These are phyloP conservation scores for Theodoxus fluviatilis DNA, from an alignment of 2,888 invertebrate species.

Conservation along the genomic window DNA sequence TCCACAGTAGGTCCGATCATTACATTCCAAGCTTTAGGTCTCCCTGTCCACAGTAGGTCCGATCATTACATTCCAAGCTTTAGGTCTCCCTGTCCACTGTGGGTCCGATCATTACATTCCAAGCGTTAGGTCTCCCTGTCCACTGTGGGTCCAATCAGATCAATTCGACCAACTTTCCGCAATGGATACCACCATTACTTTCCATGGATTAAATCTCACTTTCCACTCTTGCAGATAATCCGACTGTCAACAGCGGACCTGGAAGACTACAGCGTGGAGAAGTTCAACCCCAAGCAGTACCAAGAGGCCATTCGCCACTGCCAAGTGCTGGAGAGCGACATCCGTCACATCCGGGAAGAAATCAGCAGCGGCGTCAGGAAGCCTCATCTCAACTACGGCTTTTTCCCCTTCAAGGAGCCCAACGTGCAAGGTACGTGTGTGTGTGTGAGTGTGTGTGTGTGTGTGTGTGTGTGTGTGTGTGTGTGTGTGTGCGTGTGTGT, in stretches of 20 bases:
- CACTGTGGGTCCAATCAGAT: no score
- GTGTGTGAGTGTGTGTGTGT: not conserved
- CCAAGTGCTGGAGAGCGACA: slow-evolving; percentile 31
- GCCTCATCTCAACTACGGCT: slow-evolving; percentile 39
- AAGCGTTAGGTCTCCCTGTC: no score
- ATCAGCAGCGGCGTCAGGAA: slow-evolving; percentile 30
- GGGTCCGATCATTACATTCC: no score
- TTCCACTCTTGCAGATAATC: slow-evolving; percentile 30
- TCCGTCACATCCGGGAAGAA: slow-evolving; percentile 30
- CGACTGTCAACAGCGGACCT: slow-evolving; percentile 38
- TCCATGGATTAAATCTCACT: not conserved
- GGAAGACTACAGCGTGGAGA: slow-evolving; percentile 28
- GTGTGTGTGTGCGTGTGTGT: not conserved
- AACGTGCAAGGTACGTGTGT: not conserved
- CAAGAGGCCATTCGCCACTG: slow-evolving; percentile 30
- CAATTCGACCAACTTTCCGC: no score
- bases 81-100: no score
- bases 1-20: no score
- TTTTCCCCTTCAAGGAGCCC: slow-evolving; percentile 31
- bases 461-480: not conserved
- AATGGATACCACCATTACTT: no score
- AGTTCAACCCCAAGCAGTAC: slow-evolving; percentile 31
- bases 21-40: no score
- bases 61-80: no score
- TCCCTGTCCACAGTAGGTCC: no score